Base-by-base conservation (phyloP, 2,113 vertebrate genomes). In the Microcebus lehilahytsara region DNA sequence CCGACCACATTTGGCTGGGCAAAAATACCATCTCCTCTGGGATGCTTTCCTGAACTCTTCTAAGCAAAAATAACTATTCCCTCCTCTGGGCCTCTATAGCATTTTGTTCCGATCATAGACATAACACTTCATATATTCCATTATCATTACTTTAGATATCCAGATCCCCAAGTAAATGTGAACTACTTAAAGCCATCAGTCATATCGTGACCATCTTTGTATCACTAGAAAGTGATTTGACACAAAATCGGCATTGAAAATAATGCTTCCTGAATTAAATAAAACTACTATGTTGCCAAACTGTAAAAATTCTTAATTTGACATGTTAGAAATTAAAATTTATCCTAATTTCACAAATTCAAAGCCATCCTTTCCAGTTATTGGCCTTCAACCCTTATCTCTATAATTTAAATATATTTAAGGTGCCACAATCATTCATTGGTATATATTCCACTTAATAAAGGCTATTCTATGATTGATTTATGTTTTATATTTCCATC, bases 21-120 rank as follows among this genome's bases (percentile, higher is more conserved):
- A 94, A 92, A 92, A 95, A 95, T 95, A 72, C 17, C 25, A 83
- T 60, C 62, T 95, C 81, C 40, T 93, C 23, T 60, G 40, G 56
- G 74, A 86, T 77, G 32, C 30, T 30, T 95, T 91, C 37, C 46
- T 89, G 78, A 95, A 95, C 30, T 86, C 67, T 95, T 85, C 58
- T 42, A 95, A 89, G 77, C 20, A 92, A 16, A 86, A 91, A 89
- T 95, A 94, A 84, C 89, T 67, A 67, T 19, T 92, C 69, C 42
- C 25, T 85, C 49, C 46, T 91, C 23, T 95, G 66, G 42, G 58
- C 5, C 58, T 77, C 42, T 69, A 77, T 5, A 66, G 16, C 2
- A 23, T 93, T 96, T 89, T 91, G 6, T 89, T 86, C 62, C 79
- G 89, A 92, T 17, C 62, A 71, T 74, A 22, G 30, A 86, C 67